Evolutionary conservation across 2,113 vertebrate genomes (phyloP).

Genomic region (Pangasianodon gigas): DNA sequence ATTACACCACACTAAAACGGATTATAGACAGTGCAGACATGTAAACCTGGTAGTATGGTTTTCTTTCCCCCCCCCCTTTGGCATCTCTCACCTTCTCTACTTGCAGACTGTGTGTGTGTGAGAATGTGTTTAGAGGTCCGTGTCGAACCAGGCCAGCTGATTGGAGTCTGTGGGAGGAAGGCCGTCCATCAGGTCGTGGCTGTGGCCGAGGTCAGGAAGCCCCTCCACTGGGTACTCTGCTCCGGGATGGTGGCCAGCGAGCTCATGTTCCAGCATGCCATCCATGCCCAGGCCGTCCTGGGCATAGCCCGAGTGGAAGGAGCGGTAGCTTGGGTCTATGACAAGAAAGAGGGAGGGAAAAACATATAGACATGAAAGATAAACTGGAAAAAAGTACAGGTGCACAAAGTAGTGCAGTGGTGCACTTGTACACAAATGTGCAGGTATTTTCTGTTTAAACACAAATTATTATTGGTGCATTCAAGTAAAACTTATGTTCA

Average conservation of each 20-base stretch:
- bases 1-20: neutral
- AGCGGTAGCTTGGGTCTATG: slow-evolving; percentile 89
- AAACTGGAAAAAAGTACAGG: neutral
- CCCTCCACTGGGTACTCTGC: slow-evolving; percentile 93
- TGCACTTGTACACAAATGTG: neutral
- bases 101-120: slow-evolving; percentile 35
- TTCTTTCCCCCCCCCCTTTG: no score
- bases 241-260: slow-evolving; percentile 86
- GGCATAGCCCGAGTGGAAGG: slow-evolving; percentile 91
- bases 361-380: neutral
- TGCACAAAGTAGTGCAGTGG: neutral
- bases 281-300: slow-evolving; percentile 95
- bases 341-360: no score
- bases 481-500: neutral
- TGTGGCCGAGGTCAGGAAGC: slow-evolving; percentile 93
- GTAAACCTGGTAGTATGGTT: neutral
- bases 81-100: slow-evolving; percentile 35
- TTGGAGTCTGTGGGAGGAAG: slow-evolving; percentile 89
- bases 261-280: slow-evolving; percentile 96
- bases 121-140: slow-evolving; percentile 88
- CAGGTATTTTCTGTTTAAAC: neutral
- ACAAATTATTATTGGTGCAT: neutral
- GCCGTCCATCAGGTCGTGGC: slow-evolving; percentile 98
- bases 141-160: slow-evolving; percentile 99
- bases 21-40: neutral